Evolutionary conservation across 2,113 vertebrate genomes (phyloP), one percentile per base, ranked within the genome.

Genomic region (Pteropus alecto): DNA sequence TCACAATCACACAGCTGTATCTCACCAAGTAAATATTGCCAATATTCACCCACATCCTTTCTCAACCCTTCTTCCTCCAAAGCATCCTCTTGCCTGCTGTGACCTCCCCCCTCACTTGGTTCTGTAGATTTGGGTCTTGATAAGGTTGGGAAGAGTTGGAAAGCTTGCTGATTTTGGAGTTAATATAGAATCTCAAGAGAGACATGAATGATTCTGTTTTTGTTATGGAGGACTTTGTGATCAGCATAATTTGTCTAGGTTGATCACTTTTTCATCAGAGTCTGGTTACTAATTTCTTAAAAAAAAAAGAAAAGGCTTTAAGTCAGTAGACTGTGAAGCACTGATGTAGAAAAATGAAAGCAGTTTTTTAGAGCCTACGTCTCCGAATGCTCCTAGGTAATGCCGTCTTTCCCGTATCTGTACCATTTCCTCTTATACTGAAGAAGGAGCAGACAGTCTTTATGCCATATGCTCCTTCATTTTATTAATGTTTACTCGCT

Each of bases 241-340:
- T 35, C 56, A 12, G 86, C 10, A 3, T 78, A 9, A 19, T 85
- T 89, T 71, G 54, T 82, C 79, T 76, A 10, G 87, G 56, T 54
- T 84, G 84, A 51, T 90, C 35, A 58, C 71, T 96, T 86, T 97
- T 89, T 93, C 74, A 95, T 82, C 76, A 87, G 61, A 93, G 74
- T 35, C 87, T 87, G 51, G 93, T 92, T 95, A 83, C 87, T 93
- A 60, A 91, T 90, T 92, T 26, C 22, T 67, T 46, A 63, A 94
- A 35, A 54, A 68, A 26, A 68, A 94, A 30, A 51, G 16, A 51
- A 54, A 61, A 28, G 33, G 38, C 54, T 92, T 92, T 87, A 56
- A 73, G 43, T 70, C 51, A 90, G 83, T 26, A 68, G 90, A 81
- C 61, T 18, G 35, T 68, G 73, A 89, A 94, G 24, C 2, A 14